A percentile compares a stretch with the other conserved stretches of the same genome.
Conservation (phyloP, 2,113 vertebrate genomes). For the Cettia cetti region DNA sequence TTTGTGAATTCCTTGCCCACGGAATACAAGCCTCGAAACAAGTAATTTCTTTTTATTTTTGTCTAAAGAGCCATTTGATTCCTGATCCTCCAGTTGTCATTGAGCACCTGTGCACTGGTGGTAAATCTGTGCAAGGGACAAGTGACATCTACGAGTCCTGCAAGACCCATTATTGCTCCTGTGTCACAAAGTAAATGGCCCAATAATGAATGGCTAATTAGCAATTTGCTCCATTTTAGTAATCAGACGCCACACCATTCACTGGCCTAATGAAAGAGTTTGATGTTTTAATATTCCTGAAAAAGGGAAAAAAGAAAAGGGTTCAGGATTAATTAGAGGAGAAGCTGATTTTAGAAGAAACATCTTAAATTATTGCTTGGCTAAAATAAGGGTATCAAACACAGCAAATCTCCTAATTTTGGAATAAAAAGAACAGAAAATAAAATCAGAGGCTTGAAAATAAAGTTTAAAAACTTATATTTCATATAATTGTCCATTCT, state of each 20-base stretch:
- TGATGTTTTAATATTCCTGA: neutral
- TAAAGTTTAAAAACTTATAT: neutral
- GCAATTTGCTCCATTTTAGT: neutral
- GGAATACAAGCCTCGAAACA: accelerated
- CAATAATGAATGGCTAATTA: neutral
- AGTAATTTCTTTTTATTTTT: neutral
- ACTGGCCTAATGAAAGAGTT: neutral
- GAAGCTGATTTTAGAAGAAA: neutral
- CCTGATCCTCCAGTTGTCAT: accelerated
- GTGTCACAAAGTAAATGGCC: neutral
- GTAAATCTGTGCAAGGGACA: neutral
- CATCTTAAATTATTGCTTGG: neutral
- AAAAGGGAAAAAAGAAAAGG: neutral
- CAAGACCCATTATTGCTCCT: neutral
- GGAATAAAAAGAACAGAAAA: neutral
- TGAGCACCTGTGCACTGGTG: too few species aligned
- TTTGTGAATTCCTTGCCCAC: accelerated
- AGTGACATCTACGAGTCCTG: neutral
- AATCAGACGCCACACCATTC: neutral
- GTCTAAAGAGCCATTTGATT: accelerated
- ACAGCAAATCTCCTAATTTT: neutral
- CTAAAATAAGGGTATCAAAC: neutral
- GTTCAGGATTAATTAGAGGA: neutral
- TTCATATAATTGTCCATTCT: accelerated
- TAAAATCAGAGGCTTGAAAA: neutral